A percentile compares a stretch with the other conserved stretches of the same genome.
These are phyloP conservation scores for Microcebus lehilahytsara DNA, from an alignment of 2,113 vertebrate genomes.

Conservation along the genomic window DNA sequence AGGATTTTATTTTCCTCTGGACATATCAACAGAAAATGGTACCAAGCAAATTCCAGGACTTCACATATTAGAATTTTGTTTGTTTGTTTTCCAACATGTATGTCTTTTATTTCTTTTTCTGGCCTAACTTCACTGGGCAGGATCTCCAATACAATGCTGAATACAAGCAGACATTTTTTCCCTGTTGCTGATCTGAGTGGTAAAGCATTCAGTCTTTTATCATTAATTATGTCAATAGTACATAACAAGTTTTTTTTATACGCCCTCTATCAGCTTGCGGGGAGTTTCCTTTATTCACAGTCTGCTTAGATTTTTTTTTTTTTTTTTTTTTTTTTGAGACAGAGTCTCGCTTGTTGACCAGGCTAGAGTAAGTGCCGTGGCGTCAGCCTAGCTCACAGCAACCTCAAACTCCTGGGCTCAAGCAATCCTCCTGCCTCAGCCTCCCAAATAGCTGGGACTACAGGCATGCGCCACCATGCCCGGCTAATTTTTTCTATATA, in stretches of 20 bases:
- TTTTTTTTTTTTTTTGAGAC: no score
- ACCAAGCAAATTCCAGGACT: not conserved
- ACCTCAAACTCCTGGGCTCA: no score
- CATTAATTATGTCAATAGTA: not conserved
- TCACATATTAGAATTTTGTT: slow-evolving; percentile 9
- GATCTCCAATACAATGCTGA: not conserved
- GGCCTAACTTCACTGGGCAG: not conserved
- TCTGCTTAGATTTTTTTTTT: slow-evolving; percentile 34
- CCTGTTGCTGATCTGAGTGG: not conserved
- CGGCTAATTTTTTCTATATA: no score
- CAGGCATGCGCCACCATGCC: no score
- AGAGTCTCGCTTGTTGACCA: no score
- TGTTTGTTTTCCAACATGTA: not conserved
- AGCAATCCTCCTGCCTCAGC: no score
- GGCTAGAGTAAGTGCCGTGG: no score
- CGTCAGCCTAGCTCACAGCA: no score
- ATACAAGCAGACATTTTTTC: not conserved
- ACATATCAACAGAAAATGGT: not conserved
- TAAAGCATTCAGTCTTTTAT: not conserved
- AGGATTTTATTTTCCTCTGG: not conserved
- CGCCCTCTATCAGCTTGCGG: not conserved
- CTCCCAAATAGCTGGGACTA: no score
- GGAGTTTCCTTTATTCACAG: not conserved
- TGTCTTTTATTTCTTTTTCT: not conserved
- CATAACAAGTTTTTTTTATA: not conserved